Evolutionary conservation across 2,797 vertebrate species (phyloP).

Genomic region (Valencia hispanica): DNA sequence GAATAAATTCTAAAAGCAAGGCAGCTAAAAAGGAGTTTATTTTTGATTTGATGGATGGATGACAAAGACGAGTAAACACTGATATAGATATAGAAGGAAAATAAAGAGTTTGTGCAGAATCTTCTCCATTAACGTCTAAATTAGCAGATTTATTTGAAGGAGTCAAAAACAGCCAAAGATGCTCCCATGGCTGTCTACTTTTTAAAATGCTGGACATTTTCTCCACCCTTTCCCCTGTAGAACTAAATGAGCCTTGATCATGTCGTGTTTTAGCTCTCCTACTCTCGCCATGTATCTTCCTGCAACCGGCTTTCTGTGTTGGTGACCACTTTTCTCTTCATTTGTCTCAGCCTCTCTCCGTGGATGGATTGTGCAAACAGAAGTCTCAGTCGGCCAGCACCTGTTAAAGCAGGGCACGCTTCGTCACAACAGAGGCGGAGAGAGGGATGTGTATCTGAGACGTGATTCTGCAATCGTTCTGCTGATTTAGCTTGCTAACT

Average conservation of each 20-base stretch:
- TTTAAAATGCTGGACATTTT: conserved; percentile 12
- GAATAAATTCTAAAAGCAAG: conserved; percentile 2
- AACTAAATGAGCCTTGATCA: conserved; percentile 15
- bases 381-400: conserved; percentile 34
- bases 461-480: conserved; percentile 56
- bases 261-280: not conserved
- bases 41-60: conserved; percentile 1
- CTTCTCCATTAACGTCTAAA: not conserved
- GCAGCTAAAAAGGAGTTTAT: conserved; percentile 16
- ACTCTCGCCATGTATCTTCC: not conserved
- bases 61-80: not conserved
- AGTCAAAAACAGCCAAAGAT: conserved; percentile 6
- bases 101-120: conserved; percentile 1
- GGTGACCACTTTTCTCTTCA: conserved; percentile 24
- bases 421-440: conserved; percentile 39
- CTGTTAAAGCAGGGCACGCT: conserved; percentile 45
- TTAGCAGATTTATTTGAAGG: conserved; percentile 12
- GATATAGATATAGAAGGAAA: not conserved
- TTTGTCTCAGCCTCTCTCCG: conserved; percentile 17
- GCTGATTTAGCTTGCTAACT: conserved; percentile 41
- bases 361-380: conserved; percentile 24
- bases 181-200: not conserved
- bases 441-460: conserved; percentile 19
- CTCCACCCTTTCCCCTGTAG: conserved; percentile 5
- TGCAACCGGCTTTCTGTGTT: conserved; percentile 13